Base-by-base conservation (phyloP, 2,888 invertebrate species). In the Microplitis manilae region DNA sequence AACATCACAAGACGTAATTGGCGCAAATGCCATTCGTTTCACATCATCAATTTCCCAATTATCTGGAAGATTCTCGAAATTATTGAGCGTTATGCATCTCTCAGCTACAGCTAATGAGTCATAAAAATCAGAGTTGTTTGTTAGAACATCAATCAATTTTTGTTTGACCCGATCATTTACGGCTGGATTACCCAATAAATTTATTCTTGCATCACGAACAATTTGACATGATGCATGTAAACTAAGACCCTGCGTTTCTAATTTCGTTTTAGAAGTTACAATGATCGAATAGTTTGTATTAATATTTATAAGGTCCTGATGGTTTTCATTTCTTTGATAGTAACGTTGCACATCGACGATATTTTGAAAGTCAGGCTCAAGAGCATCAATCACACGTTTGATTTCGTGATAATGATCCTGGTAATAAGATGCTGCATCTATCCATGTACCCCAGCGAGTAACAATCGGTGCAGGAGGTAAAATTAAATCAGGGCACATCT, bases 381-480 rank as follows among this genome's bases (percentile, higher is more conserved):
- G 67, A 8, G 13, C 67, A 9, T 30, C 67, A 30, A 67, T 17
- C 5, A 67, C 67, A 0, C 2, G 6, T 8, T 30, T 38, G 13
- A 67, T 13, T 67, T 38, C 6, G n/a, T 67, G 20, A n/a, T 38
- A 67, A 67, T 67, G 20, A 6, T 6, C 39, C n/a, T 67, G 17
- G 13, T 67, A 38, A 67, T 67, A 67, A n/a, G 13, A 13, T 8
- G 7, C 17, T 6, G 39, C n/a, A 30, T 30, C 2, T 13, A 67
- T 67, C 67, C 67, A 67, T 9, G 67, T 67, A 17, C 67, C 38
- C 67, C 67, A 67, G 6, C 39, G 67, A 4, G 38, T 9, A 30
- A 67, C 8, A 30, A 67, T 67, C 20, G 38, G 67, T 30, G 67
- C 67, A n/a, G 67, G 67, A 30, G 67, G 67, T 30, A 67, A 9